Evolutionary conservation across 2,888 invertebrate species (phyloP).

Genomic region (Amphipoea lucens): DNA sequence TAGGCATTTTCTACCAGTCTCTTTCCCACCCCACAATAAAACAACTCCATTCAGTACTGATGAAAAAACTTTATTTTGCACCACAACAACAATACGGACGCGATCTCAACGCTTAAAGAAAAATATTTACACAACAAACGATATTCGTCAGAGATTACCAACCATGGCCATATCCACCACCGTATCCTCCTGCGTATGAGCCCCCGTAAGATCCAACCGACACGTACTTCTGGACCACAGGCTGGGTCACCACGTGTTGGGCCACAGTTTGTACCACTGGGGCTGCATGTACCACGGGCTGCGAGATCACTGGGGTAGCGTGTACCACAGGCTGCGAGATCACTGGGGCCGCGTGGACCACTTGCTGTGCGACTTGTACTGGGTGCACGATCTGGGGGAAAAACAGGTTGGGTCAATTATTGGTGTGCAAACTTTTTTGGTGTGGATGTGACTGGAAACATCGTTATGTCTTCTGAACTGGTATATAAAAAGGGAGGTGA

Average conservation of each 20-base stretch:
- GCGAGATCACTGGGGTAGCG: conserved; percentile 64
- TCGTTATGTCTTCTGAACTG: background rate
- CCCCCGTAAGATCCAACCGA: conserved; percentile 20
- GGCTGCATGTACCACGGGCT: conserved; percentile 62
- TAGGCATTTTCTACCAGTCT: too few relatives aligned
- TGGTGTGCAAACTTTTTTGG: background rate
- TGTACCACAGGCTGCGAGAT: conserved; percentile 55
- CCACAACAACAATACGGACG: conserved; percentile 80
- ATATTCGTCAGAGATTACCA: conserved; percentile 75
- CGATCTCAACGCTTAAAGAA: conserved; percentile 83
- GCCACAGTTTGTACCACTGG: conserved; percentile 64
- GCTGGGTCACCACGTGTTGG: conserved; percentile 75
- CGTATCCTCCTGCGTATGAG: conserved; percentile 49
- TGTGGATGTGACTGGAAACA: background rate
- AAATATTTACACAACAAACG: conserved; percentile 71
- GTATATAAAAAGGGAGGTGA: too few relatives aligned
- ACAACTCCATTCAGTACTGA: conserved; percentile 72
- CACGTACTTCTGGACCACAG: conserved; percentile 69
- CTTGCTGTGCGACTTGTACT: conserved; percentile 69
- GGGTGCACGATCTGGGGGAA: conserved; percentile 75
- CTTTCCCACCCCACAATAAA: conserved; percentile 49
- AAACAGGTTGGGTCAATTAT: background rate
- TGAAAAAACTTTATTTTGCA: conserved; percentile 79
- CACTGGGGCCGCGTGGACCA: conserved; percentile 67
- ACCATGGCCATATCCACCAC: conserved; percentile 76